These are phyloP conservation scores for Trichechus manatus DNA, from an alignment of 2,113 vertebrate species.

Conservation along the genomic window DNA sequence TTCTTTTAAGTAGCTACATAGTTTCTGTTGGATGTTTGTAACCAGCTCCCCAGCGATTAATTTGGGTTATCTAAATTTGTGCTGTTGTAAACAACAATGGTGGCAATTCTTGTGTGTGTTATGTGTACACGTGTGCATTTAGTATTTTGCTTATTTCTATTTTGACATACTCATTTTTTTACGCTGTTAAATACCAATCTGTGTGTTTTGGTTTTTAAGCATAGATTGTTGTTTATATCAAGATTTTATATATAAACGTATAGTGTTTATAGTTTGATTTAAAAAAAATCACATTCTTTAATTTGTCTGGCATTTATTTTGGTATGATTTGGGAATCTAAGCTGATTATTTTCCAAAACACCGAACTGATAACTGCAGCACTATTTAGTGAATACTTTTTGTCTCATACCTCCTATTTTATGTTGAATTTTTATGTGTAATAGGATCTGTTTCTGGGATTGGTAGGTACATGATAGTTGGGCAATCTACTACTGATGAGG, in stretches of 20 bases:
- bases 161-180: not conserved
- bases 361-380: not conserved
- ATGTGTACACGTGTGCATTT: not conserved
- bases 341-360: not conserved
- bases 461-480: not conserved
- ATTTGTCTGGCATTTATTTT: not conserved
- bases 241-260: not conserved
- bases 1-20: not conserved
- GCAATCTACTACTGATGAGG: not conserved
- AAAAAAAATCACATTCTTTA: not conserved
- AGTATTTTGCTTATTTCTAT: conserved; percentile 20
- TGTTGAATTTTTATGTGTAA: not conserved
- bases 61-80: not conserved
- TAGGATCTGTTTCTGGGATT: not conserved
- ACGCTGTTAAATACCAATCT: not conserved
- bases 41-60: not conserved
- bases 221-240: not conserved
- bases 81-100: not conserved
- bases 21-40: not conserved
- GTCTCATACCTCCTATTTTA: not conserved
- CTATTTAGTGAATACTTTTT: not conserved
- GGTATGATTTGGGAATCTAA: not conserved
- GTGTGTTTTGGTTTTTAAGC: not conserved
- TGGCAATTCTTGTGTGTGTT: not conserved
- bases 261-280: not conserved